Evolutionary conservation across 2,888 invertebrate genomes (phyloP).

Genomic region (Scaptodrosophila latifasciaeformis): DNA sequence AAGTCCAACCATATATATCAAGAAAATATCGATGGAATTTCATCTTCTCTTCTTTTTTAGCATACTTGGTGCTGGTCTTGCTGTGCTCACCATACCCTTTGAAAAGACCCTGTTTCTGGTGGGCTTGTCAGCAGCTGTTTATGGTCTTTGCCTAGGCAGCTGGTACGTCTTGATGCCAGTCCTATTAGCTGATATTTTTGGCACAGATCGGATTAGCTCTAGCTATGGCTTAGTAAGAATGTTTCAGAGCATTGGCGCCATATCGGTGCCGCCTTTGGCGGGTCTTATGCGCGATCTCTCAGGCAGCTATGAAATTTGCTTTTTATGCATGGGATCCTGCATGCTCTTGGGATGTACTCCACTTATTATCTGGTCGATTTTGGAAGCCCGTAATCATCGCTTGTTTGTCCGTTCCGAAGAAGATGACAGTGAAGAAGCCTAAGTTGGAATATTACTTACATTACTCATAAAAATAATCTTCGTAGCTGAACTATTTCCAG

Average conservation of each 20-base stretch:
- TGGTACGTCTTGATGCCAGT: constrained; percentile 87
- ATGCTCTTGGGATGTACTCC: constrained; percentile 84
- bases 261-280: constrained; percentile 83
- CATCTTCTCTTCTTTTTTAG: constrained; percentile 72
- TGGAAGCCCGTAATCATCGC: constrained; percentile 68
- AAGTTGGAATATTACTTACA: constrained; percentile 26
- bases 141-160: constrained; percentile 84
- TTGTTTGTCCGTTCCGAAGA: constrained; percentile 67
- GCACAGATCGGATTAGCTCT: constrained; percentile 84
- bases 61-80: constrained; percentile 81
- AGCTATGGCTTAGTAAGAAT: constrained; percentile 85
- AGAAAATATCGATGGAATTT: not conserved
- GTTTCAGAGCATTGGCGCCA: constrained; percentile 85
- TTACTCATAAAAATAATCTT: not conserved
- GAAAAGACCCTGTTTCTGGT: constrained; percentile 80
- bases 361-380: constrained; percentile 76
- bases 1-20: constrained; percentile 26
- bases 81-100: constrained; percentile 81
- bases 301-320: constrained; percentile 83
- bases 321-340: constrained; percentile 85
- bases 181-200: constrained; percentile 83
- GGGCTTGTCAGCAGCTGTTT: constrained; percentile 80
- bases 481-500: constrained; percentile 4
- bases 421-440: constrained; percentile 70
- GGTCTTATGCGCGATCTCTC: constrained; percentile 82